phyloP scores from a whole-genome alignment of 1,140 invertebrate genomes.

The Sminthurides bifidus region DNA sequence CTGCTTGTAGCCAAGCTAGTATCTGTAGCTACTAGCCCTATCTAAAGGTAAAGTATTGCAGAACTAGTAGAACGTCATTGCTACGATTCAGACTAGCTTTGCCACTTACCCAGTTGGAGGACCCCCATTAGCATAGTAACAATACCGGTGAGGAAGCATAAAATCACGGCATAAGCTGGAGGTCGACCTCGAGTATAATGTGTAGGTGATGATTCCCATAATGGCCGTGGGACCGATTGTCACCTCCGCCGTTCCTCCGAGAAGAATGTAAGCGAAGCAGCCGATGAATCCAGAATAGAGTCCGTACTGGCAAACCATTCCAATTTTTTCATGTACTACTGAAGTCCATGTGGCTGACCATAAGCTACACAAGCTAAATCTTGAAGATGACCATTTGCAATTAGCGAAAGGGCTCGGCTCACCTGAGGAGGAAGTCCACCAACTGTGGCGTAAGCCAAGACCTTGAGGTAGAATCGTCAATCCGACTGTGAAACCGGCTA shows the following conservation, averaged over 20 bases:
- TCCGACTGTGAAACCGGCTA: constrained; percentile 43
- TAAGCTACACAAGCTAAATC: no score
- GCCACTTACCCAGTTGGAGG: constrained; percentile 62
- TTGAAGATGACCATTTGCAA: no score
- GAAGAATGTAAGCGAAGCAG: constrained; percentile 75
- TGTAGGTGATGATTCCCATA: constrained; percentile 64
- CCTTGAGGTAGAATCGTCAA: constrained; percentile 54
- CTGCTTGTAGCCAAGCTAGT: no score
- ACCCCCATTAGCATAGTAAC: constrained; percentile 74
- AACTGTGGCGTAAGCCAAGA: constrained; percentile 63
- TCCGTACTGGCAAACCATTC: no score
- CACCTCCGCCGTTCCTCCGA: constrained; percentile 82
- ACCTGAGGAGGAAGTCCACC: constrained; percentile 63
- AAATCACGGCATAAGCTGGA: constrained; percentile 60
- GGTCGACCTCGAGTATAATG: constrained; percentile 54
- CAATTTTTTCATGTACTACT: no score
- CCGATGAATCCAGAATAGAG: constrained; percentile 84
- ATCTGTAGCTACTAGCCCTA: no score
- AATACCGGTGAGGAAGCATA: constrained; percentile 65
- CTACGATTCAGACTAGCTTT: no score
- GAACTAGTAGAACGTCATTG: no score
- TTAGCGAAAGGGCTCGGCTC: no score
- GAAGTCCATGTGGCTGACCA: no score
- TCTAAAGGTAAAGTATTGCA: neutral
- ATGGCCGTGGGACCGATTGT: constrained; percentile 79